phyloP scores from a whole-genome alignment of 2,888 invertebrate species.

The Stegana nigrithorax region DNA sequence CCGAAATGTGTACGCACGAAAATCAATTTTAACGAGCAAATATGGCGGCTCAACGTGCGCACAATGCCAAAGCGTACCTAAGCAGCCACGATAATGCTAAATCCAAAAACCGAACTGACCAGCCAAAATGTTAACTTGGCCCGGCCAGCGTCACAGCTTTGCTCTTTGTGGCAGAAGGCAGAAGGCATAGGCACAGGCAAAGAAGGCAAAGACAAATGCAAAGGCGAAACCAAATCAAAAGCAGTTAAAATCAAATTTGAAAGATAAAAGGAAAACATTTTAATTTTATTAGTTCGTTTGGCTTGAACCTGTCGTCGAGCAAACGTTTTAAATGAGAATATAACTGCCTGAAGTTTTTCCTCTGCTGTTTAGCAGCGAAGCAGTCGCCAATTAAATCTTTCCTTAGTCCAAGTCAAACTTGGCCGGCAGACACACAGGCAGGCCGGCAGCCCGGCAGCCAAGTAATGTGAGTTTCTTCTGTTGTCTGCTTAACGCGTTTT shows the following conservation, averaged over 20 bases:
- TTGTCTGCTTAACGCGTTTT: constrained; percentile 41
- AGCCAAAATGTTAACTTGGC: neutral
- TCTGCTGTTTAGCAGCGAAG: constrained; percentile 36
- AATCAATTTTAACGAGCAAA: constrained; percentile 40
- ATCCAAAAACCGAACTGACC: too few relatives aligned
- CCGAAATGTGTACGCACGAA: too few relatives aligned
- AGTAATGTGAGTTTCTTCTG: constrained; percentile 23
- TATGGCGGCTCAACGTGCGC: neutral
- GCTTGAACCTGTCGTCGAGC: constrained; percentile 49
- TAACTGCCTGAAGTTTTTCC: too few relatives aligned
- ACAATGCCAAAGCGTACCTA: constrained; percentile 8
- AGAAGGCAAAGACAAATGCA: too few relatives aligned
- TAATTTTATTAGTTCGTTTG: constrained; percentile 53
- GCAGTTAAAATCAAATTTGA: neutral
- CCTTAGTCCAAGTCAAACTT: neutral
- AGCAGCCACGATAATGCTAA: too few relatives aligned
- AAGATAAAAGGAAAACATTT: constrained; percentile 43
- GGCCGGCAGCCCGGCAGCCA: constrained; percentile 11
- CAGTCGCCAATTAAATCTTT: constrained; percentile 39
- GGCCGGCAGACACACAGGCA: neutral
- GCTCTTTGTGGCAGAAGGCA: too few relatives aligned
- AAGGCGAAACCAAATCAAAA: constrained; percentile 22
- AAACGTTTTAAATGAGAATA: constrained; percentile 64
- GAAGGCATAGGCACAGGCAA: too few relatives aligned
- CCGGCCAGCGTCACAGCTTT: constrained; percentile 20